phyloP scores from a whole-genome alignment of 2,113 vertebrate genomes.

The Candoia aspera region DNA sequence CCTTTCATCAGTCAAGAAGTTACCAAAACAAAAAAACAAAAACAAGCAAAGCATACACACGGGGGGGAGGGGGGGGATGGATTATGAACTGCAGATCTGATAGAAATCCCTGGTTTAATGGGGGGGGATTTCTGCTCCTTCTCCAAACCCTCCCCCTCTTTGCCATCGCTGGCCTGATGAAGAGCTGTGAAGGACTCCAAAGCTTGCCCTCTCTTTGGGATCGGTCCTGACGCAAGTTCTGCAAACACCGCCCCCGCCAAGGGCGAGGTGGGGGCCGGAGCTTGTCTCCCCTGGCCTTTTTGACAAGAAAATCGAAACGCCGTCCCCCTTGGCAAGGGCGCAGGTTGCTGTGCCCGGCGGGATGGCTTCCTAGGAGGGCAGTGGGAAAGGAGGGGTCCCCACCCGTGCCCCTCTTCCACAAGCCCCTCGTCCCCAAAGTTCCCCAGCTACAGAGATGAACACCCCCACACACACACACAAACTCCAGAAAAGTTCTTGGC shows the following conservation, averaged over 20 bases:
- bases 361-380: not conserved
- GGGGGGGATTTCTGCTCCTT: no score
- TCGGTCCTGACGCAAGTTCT: not conserved
- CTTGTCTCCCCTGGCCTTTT: not conserved
- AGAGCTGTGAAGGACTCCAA: no score
- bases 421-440: not conserved
- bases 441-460: not conserved
- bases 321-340: not conserved
- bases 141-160: no score
- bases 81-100: no score
- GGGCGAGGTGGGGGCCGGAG: not conserved
- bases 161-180: no score
- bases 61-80: no score
- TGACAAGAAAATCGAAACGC: not conserved
- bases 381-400: not conserved
- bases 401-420: not conserved
- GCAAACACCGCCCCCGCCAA: not conserved
- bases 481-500: not conserved
- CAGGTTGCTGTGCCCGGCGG: not conserved
- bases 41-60: no score
- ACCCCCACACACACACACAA: not conserved
- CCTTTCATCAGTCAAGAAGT: not conserved
- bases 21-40: no score
- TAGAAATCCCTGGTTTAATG: no score
- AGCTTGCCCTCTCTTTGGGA: not conserved